Evolutionary conservation across 1,140 invertebrate species (phyloP).

Genomic region (Drosophila baimaii): DNA sequence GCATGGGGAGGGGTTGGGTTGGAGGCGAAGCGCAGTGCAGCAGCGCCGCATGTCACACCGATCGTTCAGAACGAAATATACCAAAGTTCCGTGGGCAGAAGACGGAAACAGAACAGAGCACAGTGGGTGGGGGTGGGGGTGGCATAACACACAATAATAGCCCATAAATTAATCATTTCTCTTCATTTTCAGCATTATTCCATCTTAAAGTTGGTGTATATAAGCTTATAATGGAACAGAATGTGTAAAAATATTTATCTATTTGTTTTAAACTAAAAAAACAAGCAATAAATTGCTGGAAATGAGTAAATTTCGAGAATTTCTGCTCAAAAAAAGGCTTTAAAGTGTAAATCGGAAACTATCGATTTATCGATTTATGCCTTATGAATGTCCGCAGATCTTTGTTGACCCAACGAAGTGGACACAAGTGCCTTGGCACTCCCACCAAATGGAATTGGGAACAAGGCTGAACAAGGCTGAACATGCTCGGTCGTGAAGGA

Average conservation of each 20-base stretch:
- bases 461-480: conserved; percentile 24
- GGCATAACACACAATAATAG: background rate
- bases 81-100: background rate
- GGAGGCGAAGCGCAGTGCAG: conserved; percentile 10
- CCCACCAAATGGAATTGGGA: background rate
- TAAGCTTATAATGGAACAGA: too few relatives aligned
- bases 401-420: background rate
- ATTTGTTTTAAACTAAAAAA: background rate
- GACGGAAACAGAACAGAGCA: background rate
- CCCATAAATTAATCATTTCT: background rate
- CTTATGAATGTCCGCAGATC: background rate
- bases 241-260: background rate
- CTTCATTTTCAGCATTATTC: background rate
- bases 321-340: background rate
- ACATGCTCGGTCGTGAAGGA: conserved; percentile 1
- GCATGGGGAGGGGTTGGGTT: conserved; percentile 10
- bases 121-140: background rate
- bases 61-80: conserved; percentile 21
- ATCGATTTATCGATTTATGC: background rate
- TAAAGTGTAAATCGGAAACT: background rate
- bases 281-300: background rate
- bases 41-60: conserved; percentile 18
- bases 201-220: too few relatives aligned
- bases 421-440: background rate
- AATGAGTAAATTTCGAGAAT: background rate